These are phyloP conservation scores for Serripes groenlandicus DNA, from an alignment of 2,888 invertebrate genomes.

Conservation along the genomic window DNA sequence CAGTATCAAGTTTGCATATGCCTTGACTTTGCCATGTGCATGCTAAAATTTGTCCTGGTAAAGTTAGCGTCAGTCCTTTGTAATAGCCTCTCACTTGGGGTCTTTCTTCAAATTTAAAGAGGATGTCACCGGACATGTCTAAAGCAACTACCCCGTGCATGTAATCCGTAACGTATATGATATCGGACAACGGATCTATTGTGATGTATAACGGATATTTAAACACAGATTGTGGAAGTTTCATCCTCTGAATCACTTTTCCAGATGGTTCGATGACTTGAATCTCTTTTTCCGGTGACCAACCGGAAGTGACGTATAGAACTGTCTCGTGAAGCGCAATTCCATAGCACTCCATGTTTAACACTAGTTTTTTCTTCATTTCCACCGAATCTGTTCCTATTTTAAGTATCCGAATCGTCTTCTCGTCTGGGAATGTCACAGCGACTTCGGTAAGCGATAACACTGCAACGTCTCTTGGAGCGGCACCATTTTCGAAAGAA, in stretches of 20 bases:
- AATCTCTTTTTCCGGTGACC: constrained; percentile 42
- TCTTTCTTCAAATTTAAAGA: constrained; percentile 38
- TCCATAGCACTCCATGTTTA: constrained; percentile 48
- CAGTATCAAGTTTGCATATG: constrained; percentile 25
- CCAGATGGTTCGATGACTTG: constrained; percentile 36
- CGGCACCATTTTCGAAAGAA: not conserved
- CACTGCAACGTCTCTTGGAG: constrained; percentile 37
- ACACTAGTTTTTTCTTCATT: constrained; percentile 29
- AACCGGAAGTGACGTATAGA: constrained; percentile 50
- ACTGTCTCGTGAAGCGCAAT: constrained; percentile 29
- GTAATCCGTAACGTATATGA: constrained; percentile 42
- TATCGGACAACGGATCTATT: constrained; percentile 27
- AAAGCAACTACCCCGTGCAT: constrained; percentile 40
- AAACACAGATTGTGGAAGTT: constrained; percentile 28
- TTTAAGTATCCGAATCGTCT: constrained; percentile 29
- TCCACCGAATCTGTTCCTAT: constrained; percentile 27
- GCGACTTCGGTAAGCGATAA: constrained; percentile 34
- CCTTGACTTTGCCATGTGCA: constrained; percentile 55
- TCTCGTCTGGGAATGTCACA: constrained; percentile 38
- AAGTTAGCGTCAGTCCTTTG: constrained; percentile 43
- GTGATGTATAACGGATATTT: constrained; percentile 44
- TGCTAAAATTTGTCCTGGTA: constrained; percentile 42
- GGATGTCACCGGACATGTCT: constrained; percentile 39
- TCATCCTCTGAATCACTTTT: constrained; percentile 37
- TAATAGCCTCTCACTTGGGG: constrained; percentile 41